These are phyloP conservation scores for Furnarius figulus DNA, from an alignment of 2,113 vertebrate genomes.

Conservation along the genomic window DNA sequence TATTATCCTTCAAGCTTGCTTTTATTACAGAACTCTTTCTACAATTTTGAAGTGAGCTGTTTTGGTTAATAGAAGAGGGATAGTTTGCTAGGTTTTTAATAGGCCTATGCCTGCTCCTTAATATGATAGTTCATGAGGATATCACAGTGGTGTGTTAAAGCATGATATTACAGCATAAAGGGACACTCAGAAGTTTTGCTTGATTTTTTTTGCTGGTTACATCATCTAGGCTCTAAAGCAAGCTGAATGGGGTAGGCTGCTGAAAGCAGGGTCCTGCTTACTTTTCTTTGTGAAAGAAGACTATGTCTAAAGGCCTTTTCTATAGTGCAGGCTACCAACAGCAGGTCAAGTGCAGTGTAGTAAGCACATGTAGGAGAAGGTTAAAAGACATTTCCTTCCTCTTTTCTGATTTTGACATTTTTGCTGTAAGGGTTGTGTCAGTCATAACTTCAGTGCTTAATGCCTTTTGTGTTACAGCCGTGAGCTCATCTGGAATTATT, in stretches of 20 bases:
- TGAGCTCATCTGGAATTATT: not conserved
- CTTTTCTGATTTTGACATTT: not conserved
- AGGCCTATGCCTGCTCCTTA: not conserved
- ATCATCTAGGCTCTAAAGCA: not conserved
- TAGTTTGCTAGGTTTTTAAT: not conserved
- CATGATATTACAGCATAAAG: not conserved
- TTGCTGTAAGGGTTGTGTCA: not conserved
- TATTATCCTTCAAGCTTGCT: not conserved
- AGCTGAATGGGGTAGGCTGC: not conserved
- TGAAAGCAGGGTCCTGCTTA: not conserved
- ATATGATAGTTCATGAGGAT: not conserved
- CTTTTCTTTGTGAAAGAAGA: not conserved
- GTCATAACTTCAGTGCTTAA: not conserved
- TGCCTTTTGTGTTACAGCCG: not conserved
- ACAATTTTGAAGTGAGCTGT: not conserved
- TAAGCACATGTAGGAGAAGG: not conserved
- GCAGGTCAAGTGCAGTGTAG: not conserved
- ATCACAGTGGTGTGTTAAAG: not conserved
- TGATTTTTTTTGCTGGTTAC: not conserved
- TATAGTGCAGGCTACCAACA: rapidly evolving
- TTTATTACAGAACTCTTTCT: not conserved
- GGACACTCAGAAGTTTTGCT: not conserved
- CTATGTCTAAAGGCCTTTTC: not conserved
- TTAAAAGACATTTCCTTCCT: not conserved
- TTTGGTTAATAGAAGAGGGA: not conserved